Conservation (phyloP, 2,888 invertebrate species). For the Drosophila mimetica region DNA sequence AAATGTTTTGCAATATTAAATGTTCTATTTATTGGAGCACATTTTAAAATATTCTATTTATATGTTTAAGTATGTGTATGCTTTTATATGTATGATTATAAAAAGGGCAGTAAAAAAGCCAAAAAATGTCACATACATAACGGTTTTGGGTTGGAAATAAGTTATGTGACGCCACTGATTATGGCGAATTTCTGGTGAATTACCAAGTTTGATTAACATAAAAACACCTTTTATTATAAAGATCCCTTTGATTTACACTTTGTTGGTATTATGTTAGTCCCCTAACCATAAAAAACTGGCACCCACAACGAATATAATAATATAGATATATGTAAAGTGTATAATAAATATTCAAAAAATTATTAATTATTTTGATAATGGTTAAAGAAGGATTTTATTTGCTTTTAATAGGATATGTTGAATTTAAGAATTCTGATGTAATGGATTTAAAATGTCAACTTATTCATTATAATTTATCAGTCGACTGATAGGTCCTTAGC, state of each 20-base stretch:
- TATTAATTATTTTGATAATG: neutral
- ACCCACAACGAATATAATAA: constrained; percentile 1
- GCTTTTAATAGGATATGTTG: neutral
- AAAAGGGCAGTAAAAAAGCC: constrained; percentile 10
- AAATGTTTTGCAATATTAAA: constrained; percentile 62
- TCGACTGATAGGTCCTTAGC: constrained; percentile 12
- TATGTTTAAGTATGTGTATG: constrained; percentile 3
- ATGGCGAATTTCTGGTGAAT: too few relatives aligned
- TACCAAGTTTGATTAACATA: too few relatives aligned
- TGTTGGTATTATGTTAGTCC: neutral
- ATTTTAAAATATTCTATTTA: constrained; percentile 10
- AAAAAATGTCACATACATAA: too few relatives aligned
- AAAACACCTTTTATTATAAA: neutral
- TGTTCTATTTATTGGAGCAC: constrained; percentile 50
- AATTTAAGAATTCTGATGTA: neutral
- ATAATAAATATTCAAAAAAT: neutral
- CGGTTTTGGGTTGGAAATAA: too few relatives aligned
- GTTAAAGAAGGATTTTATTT: neutral
- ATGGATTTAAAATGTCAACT: neutral
- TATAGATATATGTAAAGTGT: constrained; percentile 3
- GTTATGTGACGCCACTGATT: too few relatives aligned
- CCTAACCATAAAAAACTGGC: neutral
- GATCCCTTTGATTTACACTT: neutral
- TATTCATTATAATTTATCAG: neutral
- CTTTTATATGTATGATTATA: constrained; percentile 15